Percentiles rank a stretch among this genome's conserved stretches.
These are phyloP conservation scores for Rhabdornis inornatus DNA, from an alignment of 2,113 vertebrate genomes.

Conservation along the genomic window DNA sequence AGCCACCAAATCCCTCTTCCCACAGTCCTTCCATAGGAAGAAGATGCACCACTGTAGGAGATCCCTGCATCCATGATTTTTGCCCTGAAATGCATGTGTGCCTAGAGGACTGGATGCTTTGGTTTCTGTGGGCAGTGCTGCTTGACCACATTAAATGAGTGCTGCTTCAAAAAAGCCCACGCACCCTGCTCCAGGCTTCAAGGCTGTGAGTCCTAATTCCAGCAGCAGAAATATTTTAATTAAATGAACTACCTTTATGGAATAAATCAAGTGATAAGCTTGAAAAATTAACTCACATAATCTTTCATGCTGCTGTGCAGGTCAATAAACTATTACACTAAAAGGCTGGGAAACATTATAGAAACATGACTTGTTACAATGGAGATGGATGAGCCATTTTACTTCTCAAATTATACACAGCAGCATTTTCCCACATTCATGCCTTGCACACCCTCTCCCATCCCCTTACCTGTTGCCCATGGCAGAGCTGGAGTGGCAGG, in stretches of 20 bases:
- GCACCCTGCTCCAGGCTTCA: background rate
- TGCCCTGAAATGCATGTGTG: background rate
- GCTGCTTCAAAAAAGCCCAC: background rate
- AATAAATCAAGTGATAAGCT: constrained; percentile 46
- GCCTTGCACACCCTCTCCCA: background rate
- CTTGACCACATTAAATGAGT: background rate
- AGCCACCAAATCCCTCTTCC: background rate
- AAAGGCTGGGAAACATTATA: constrained; percentile 16
- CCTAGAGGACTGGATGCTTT: background rate
- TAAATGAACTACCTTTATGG: constrained; percentile 38
- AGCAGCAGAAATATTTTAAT: constrained; percentile 35
- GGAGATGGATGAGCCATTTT: background rate
- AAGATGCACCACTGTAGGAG: background rate
- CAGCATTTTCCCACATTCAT: background rate
- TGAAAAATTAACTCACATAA: constrained; percentile 45
- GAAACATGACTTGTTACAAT: background rate
- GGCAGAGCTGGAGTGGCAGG: background rate
- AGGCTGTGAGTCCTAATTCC: background rate
- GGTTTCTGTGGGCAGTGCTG: background rate
- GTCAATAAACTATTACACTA: constrained; percentile 45
- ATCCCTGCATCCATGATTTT: background rate
- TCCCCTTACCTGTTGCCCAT: background rate
- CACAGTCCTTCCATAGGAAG: background rate
- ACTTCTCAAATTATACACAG: background rate
- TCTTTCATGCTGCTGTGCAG: background rate